A percentile compares a stretch with the other conserved stretches of the same genome.
phyloP scores from a whole-genome alignment of 2,113 vertebrate genomes.

The Ranitomeya variabilis region DNA sequence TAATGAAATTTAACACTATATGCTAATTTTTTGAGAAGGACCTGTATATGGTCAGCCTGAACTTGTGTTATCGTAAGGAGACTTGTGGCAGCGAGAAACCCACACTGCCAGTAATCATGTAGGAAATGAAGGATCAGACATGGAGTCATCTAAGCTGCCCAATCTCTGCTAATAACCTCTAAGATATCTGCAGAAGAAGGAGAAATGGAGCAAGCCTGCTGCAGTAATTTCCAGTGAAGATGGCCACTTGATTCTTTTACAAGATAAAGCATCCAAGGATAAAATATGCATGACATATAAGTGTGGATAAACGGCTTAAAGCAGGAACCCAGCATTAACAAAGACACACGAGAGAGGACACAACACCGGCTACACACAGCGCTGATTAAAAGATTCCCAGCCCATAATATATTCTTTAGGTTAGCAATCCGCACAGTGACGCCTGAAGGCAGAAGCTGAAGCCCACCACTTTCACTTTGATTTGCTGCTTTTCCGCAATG shows the following conservation, averaged over 20 bases:
- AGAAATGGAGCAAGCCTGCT: not conserved
- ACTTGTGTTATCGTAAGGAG: not conserved
- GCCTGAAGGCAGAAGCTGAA: conserved; percentile 28
- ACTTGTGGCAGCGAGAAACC: not conserved
- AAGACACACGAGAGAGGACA: not conserved
- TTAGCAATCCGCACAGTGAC: conserved; percentile 24
- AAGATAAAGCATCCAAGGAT: not conserved
- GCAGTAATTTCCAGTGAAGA: not conserved
- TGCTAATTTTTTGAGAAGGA: no score
- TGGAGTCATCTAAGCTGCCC: not conserved
- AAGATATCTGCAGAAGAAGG: no score
- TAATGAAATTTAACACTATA: no score
- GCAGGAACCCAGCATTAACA: not conserved
- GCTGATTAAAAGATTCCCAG: conserved; percentile 7
- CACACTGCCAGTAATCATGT: not conserved
- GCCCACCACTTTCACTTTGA: conserved; percentile 36
- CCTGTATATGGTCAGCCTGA: no score
- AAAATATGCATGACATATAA: not conserved
- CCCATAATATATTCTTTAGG: conserved; percentile 42
- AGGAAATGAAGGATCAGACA: not conserved
- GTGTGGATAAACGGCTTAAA: not conserved
- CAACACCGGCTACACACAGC: not conserved
- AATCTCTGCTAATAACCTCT: not conserved
- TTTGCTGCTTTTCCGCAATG: conserved; percentile 36
- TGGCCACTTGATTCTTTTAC: not conserved